Percentiles rank a stretch among this genome's conserved stretches.
phyloP scores from a whole-genome alignment of 2,888 invertebrate species.

The Hirtodrosophila duncani region DNA sequence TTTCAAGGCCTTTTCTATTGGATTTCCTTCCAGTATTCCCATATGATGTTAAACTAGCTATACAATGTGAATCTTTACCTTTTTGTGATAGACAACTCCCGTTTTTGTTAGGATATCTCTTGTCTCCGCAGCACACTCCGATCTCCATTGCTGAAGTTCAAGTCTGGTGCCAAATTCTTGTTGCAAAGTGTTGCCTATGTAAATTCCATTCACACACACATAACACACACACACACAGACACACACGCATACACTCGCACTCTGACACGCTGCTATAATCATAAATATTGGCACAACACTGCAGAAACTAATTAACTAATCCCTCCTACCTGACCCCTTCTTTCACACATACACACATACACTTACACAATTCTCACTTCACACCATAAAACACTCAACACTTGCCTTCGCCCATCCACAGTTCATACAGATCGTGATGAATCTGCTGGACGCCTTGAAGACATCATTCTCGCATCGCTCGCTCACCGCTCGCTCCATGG shows the following conservation, averaged over 20 bases:
- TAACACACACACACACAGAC: conserved; percentile 13
- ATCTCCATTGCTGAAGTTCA: too few species aligned
- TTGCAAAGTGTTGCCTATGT: conserved; percentile 54
- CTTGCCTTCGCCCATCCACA: conserved; percentile 76
- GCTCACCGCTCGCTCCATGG: conserved; percentile 88
- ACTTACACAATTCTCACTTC: conserved; percentile 12
- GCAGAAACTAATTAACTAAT: conserved; percentile 64
- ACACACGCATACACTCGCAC: conserved; percentile 16
- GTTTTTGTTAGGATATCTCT: too few species aligned
- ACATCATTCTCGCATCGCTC: conserved; percentile 95
- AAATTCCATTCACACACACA: conserved; percentile 36
- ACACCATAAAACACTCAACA: conserved; percentile 29
- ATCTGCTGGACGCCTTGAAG: conserved; percentile 93
- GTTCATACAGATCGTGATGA: conserved; percentile 95
- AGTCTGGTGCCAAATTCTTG: conserved; percentile 30
- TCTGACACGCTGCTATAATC: conserved; percentile 19
- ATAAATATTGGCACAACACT: conserved; percentile 55
- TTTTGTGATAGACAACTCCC: conserved; percentile 1
- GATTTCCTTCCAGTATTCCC: too few species aligned
- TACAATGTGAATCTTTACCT: too few species aligned
- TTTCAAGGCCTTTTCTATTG: too few species aligned
- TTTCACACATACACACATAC: conserved; percentile 7
- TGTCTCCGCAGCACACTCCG: too few species aligned
- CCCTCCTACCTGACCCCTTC: conserved; percentile 30
- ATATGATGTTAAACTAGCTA: too few species aligned